A percentile compares a stretch with the other conserved stretches of the same genome.
phyloP scores from a whole-genome alignment of 2,797 vertebrate genomes.

The Apodemus agrarius region DNA sequence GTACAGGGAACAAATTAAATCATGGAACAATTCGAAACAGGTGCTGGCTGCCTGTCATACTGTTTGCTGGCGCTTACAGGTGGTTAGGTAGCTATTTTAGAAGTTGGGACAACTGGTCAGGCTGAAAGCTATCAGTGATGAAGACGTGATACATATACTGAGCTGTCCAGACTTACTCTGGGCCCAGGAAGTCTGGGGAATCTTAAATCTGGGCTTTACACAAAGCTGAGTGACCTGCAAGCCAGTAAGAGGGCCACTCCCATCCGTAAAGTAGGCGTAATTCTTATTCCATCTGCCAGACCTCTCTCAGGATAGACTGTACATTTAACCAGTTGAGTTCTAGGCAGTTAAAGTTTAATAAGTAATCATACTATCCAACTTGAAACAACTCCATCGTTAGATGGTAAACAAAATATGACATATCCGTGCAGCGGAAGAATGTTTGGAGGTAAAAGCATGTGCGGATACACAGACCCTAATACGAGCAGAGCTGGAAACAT shows the following conservation, averaged over 20 bases:
- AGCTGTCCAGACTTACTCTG: neutral
- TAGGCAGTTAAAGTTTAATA: neutral
- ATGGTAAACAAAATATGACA: neutral
- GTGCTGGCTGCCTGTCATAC: neutral
- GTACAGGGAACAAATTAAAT: neutral
- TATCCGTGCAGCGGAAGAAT: neutral
- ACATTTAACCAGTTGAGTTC: neutral
- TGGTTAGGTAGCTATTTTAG: neutral
- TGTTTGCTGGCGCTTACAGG: neutral
- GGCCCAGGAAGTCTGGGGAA: too few relatives aligned
- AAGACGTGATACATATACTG: neutral
- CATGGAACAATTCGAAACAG: neutral
- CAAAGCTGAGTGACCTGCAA: neutral
- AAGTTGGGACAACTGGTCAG: conserved; percentile 19
- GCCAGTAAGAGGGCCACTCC: neutral
- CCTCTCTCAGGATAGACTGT: neutral
- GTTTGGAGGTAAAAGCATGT: neutral
- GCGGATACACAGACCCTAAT: neutral
- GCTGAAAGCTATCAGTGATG: neutral
- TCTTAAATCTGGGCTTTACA: too few relatives aligned
- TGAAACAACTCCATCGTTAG: neutral
- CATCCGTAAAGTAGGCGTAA: neutral
- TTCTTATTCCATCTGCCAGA: neutral
- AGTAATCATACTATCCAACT: neutral
- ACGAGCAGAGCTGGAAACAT: neutral